Evolutionary conservation across 2,113 vertebrate genomes (phyloP).

Genomic region (Pleuronectes platessa): DNA sequence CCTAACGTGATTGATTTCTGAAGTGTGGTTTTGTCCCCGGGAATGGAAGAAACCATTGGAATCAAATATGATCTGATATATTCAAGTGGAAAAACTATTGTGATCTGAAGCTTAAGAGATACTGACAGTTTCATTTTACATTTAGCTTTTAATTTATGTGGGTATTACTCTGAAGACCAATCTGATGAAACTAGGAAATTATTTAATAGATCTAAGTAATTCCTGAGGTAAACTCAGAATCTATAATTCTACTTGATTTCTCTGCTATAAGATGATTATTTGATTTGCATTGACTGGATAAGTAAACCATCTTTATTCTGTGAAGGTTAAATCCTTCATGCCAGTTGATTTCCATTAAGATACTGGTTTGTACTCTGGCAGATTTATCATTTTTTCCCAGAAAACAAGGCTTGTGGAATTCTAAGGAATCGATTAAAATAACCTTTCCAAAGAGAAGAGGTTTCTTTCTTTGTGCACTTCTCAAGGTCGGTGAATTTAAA

Average conservation of each 20-base stretch:
- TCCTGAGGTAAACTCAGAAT: no score
- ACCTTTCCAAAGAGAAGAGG: not conserved
- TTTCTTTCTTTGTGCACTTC: not conserved
- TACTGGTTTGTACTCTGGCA: not conserved
- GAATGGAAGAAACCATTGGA: no score
- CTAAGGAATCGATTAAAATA: not conserved
- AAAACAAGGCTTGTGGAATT: not conserved
- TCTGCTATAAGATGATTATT: not conserved
- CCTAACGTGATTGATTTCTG: not conserved
- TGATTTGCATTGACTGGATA: no score
- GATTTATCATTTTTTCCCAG: not conserved
- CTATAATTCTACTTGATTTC: not conserved
- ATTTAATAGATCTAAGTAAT: no score
- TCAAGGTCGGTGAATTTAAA: not conserved
- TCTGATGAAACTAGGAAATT: no score
- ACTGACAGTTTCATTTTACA: not conserved
- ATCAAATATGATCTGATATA: no score
- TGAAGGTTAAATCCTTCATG: not conserved
- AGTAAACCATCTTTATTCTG: no score
- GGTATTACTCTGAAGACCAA: no score
- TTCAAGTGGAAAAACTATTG: no score
- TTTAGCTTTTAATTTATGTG: no score
- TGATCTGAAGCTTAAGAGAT: no score
- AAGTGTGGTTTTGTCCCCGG: not conserved
- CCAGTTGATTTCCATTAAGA: not conserved